Percentiles rank a stretch among this genome's conserved stretches.
These are phyloP conservation scores for Larimichthys crocea DNA, from an alignment of 2,113 vertebrate species.

Conservation along the genomic window DNA sequence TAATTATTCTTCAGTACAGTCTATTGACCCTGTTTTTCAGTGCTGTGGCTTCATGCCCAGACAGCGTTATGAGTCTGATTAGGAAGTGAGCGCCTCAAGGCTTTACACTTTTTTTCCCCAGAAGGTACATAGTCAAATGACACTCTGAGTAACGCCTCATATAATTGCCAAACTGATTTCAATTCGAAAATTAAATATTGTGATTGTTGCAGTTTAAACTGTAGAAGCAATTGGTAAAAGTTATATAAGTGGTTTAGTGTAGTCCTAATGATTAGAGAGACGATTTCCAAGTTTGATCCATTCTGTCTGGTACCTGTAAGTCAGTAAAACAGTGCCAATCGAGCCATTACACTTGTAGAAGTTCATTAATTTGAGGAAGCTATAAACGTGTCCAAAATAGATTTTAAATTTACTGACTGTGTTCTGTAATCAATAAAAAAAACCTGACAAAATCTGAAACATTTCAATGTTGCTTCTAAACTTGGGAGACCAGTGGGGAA, in stretches of 20 bases:
- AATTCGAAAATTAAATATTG: neutral
- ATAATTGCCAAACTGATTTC: slow-evolving; percentile 18
- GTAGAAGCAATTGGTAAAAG: neutral
- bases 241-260: neutral
- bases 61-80: slow-evolving; percentile 17
- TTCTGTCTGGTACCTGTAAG: neutral
- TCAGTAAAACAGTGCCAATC: no score
- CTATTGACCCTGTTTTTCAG: slow-evolving; percentile 53
- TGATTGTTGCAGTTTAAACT: neutral
- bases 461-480: neutral
- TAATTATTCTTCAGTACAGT: slow-evolving; percentile 51
- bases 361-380: neutral
- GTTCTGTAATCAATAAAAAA: neutral
- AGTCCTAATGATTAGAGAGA: neutral
- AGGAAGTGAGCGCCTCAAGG: neutral
- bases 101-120: neutral
- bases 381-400: neutral
- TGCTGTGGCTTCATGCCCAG: slow-evolving; percentile 59
- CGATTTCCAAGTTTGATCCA: neutral
- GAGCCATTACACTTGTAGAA: neutral
- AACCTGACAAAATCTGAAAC: neutral
- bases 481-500: neutral
- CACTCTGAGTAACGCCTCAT: neutral
- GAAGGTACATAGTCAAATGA: slow-evolving; percentile 10
- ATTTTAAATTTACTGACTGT: neutral